phyloP scores from a whole-genome alignment of 2,113 vertebrate genomes.

The Leptobrachium ailaonicum region DNA sequence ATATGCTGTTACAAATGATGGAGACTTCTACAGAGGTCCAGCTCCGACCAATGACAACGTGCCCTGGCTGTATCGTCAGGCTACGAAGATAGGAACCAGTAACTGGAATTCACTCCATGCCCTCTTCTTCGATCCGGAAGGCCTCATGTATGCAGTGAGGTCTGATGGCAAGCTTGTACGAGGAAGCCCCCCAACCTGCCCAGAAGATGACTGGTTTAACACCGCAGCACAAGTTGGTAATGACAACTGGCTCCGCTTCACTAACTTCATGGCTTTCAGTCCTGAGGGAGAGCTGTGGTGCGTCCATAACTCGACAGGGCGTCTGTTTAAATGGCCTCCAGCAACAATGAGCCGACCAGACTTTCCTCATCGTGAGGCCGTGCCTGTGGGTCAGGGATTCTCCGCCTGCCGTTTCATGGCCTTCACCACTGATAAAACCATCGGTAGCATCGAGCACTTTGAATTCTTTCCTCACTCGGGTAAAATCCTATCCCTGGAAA shows the following conservation, averaged over 20 bases:
- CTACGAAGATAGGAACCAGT: background rate
- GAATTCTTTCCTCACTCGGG: background rate
- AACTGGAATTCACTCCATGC: background rate
- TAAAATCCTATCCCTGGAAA: background rate
- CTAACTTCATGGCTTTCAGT: background rate
- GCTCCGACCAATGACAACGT: background rate
- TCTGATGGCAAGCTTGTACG: background rate
- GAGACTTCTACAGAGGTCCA: conserved; percentile 5
- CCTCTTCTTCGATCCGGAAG: background rate
- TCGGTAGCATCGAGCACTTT: background rate
- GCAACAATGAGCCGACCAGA: background rate
- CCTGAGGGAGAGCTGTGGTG: background rate
- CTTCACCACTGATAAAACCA: conserved; percentile 21
- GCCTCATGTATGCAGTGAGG: background rate
- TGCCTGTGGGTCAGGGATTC: background rate
- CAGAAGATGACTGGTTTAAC: background rate
- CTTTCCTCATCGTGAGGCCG: background rate
- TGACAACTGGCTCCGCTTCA: background rate
- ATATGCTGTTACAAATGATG: background rate
- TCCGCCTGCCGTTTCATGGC: background rate
- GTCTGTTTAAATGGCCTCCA: background rate
- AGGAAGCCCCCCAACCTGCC: background rate
- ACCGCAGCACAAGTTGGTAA: background rate
- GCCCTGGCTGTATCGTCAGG: background rate
- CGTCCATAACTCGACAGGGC: background rate